phyloP scores from a whole-genome alignment of 2,113 vertebrate species.

The Chaetodon auriga region DNA sequence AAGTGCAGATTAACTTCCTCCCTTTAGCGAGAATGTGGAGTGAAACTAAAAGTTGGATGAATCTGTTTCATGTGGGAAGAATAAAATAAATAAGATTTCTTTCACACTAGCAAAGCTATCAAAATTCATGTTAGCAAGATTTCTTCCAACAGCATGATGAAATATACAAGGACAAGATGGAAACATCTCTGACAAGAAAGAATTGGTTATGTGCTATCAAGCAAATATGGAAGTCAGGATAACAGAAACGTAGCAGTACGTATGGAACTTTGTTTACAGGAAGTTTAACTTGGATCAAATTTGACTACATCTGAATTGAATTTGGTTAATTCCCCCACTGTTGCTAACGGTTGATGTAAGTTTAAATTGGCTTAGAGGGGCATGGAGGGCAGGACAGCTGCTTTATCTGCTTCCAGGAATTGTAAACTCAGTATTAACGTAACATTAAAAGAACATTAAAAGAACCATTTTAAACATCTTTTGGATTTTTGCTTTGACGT shows the following conservation, averaged over 20 bases:
- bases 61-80: constrained; percentile 17
- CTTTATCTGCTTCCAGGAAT: background rate
- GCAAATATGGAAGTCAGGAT: background rate
- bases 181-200: background rate
- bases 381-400: background rate
- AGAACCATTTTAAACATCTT: background rate
- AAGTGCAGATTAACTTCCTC: background rate
- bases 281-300: background rate
- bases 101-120: background rate
- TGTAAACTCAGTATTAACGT: no score
- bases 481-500: background rate
- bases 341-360: background rate
- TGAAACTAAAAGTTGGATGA: background rate
- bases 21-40: background rate
- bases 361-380: background rate
- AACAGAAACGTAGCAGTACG: constrained; percentile 3
- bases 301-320: background rate
- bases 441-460: no score
- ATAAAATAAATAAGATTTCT: constrained; percentile 21
- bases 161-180: background rate
- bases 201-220: background rate
- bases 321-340: background rate
- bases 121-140: constrained; percentile 3
- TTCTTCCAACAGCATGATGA: constrained; percentile 9
- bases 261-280: background rate